Base-by-base conservation (phyloP, 2,797 vertebrate genomes). In the Scarus forsteni region DNA sequence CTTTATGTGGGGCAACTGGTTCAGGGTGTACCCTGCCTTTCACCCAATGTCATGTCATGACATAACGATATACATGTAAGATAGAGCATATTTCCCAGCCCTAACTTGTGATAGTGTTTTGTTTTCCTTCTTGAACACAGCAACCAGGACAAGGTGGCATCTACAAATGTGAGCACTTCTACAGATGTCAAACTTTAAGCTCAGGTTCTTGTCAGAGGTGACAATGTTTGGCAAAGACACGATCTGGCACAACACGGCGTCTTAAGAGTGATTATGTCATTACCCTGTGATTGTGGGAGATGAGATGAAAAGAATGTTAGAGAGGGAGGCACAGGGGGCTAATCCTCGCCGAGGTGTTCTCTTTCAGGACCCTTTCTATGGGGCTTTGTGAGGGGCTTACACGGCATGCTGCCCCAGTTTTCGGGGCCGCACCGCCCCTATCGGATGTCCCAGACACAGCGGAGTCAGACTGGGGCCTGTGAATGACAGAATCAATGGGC, bases 381-480 rank as follows among this genome's bases (percentile, higher is more conserved):
- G 88, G 91, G 91, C 92, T 93, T 94, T 94, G 93, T 94, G 84
- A 94, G 88, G 91, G 92, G 89, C 90, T 94, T 93, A 93, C 88
- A 88, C 89, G 85, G 90, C 93, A 93, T 81, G 91, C 89, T 93
- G 93, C 91, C 92, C 91, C 84, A 83, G 78, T 91, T 93, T 89
- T 92, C 61, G 83, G 84, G 86, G 80, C 90, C 75, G 87, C 89
- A 90, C 89, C 86, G 88, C 92, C 90, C 92, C 93, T 93, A 94
- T 95, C 92, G 89, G 92, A 94, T 94, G 93, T 94, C 94, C 92
- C 92, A 94, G 94, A 94, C 94, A 91, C 89, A 88, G 92, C 88
- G 93, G 93, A 95, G 94, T 94, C 94, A 89, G 90, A 72, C 86
- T 72, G 58, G 85, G 50, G 85, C 89, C 88, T 88, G 87, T 90